Evolutionary conservation across 2,888 invertebrate genomes (phyloP).

Genomic region (Trissolcus brochymenae): DNA sequence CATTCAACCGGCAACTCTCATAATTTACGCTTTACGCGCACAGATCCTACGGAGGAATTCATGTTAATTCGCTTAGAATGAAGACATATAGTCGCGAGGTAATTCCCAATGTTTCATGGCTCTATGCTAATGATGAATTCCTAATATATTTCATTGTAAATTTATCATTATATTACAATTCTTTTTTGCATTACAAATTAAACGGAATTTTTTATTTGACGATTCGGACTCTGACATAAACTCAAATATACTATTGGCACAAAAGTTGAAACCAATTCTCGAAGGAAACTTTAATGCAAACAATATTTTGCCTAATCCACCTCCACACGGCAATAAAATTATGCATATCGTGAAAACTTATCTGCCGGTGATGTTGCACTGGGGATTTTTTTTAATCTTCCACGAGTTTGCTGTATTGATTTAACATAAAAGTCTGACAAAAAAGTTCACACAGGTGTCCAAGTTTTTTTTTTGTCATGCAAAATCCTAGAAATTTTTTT

Average conservation of each 20-base stretch:
- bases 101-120: conserved; percentile 19
- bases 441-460: conserved; percentile 36
- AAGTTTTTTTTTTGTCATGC: conserved; percentile 42
- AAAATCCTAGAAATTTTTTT: conserved; percentile 30
- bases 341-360: conserved; percentile 31
- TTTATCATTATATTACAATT: background rate
- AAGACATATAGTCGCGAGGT: conserved; percentile 42
- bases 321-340: conserved; percentile 17
- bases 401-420: conserved; percentile 48
- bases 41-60: conserved; percentile 3
- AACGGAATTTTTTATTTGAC: background rate
- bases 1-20: conserved; percentile 55
- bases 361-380: conserved; percentile 15
- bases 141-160: conserved; percentile 4
- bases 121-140: conserved; percentile 22
- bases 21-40: conserved; percentile 53
- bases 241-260: too few relatives aligned
- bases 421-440: conserved; percentile 39
- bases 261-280: background rate
- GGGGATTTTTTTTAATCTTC: conserved; percentile 30
- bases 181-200: background rate
- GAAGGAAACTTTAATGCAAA: conserved; percentile 18
- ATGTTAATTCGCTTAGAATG: conserved; percentile 36
- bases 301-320: conserved; percentile 14
- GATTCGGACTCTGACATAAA: background rate